Conservation (phyloP, 2,113 vertebrate genomes). For the Chionomys nivalis region DNA sequence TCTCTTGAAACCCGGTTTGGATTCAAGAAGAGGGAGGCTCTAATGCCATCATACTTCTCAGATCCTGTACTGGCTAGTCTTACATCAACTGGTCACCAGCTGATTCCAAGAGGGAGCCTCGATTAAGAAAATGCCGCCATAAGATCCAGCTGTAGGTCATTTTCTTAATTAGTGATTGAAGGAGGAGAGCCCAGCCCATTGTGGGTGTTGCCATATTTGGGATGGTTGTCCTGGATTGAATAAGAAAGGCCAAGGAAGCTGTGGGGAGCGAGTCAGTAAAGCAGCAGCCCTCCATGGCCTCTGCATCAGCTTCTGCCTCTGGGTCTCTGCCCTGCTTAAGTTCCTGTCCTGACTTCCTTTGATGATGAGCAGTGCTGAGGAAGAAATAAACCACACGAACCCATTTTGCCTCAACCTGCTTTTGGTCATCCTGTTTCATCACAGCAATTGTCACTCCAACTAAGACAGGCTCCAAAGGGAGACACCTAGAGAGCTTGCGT, state of each 20-base stretch:
- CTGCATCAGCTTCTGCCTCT: background rate
- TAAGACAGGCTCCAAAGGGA: background rate
- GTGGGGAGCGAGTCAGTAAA: background rate
- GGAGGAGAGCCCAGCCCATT: background rate
- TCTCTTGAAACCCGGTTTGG: background rate
- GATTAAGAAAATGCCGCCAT: background rate
- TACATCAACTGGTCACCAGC: background rate
- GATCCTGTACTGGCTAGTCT: no score
- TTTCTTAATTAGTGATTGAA: background rate
- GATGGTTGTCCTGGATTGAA: background rate
- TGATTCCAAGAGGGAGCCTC: background rate
- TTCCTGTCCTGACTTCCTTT: background rate
- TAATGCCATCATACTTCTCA: fast-evolving
- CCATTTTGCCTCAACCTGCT: background rate
- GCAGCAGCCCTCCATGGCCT: background rate
- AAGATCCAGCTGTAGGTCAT: no score
- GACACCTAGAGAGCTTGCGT: fast-evolving
- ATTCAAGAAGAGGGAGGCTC: background rate
- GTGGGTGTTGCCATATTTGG: background rate
- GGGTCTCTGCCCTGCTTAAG: background rate
- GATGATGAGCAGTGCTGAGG: background rate
- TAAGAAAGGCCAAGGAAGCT: background rate
- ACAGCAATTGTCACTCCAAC: background rate
- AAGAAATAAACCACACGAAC: background rate
- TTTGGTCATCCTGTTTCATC: background rate